phyloP scores from a whole-genome alignment of 2,888 invertebrate genomes.

The Drosophila suboccidentalis region DNA sequence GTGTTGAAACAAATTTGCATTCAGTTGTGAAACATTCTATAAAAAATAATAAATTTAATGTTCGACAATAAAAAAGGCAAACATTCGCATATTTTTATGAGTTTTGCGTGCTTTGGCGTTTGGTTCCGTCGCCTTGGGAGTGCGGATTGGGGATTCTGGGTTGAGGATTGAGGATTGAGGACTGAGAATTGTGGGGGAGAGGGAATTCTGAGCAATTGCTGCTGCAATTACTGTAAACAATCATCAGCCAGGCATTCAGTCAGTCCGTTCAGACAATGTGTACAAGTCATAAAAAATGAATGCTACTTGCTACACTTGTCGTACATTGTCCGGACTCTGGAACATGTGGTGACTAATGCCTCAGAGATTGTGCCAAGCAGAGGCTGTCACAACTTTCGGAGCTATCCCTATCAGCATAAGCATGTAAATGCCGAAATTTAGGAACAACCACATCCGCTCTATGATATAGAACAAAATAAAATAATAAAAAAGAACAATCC shows the following conservation, averaged over 20 bases:
- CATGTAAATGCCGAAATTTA: slow-evolving; percentile 10
- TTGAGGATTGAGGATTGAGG: background rate
- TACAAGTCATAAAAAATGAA: slow-evolving; percentile 44
- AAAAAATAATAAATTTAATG: slow-evolving; percentile 81
- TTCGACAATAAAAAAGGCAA: slow-evolving; percentile 75
- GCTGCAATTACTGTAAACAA: slow-evolving; percentile 75
- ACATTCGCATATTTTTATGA: slow-evolving; percentile 75
- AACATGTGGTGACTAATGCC: slow-evolving; percentile 48
- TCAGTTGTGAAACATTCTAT: slow-evolving; percentile 81
- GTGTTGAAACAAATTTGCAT: slow-evolving; percentile 72
- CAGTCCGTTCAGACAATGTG: slow-evolving; percentile 57
- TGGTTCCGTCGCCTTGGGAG: slow-evolving; percentile 6
- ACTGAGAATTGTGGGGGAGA: background rate
- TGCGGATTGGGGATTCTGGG: background rate
- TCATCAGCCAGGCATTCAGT: slow-evolving; percentile 57
- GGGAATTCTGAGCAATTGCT: slow-evolving; percentile 61
- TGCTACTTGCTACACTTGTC: slow-evolving; percentile 7
- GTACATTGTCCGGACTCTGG: slow-evolving; percentile 36
- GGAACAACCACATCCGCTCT: slow-evolving; percentile 35
- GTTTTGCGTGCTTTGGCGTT: slow-evolving; percentile 65
- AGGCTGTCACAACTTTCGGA: slow-evolving; percentile 23
- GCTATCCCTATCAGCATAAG: slow-evolving; percentile 16
- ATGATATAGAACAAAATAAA: background rate
- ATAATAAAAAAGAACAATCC: background rate
- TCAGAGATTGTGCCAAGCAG: slow-evolving; percentile 28